Base-by-base conservation (phyloP, 2,797 vertebrate species). In the Hipposideros larvatus region DNA sequence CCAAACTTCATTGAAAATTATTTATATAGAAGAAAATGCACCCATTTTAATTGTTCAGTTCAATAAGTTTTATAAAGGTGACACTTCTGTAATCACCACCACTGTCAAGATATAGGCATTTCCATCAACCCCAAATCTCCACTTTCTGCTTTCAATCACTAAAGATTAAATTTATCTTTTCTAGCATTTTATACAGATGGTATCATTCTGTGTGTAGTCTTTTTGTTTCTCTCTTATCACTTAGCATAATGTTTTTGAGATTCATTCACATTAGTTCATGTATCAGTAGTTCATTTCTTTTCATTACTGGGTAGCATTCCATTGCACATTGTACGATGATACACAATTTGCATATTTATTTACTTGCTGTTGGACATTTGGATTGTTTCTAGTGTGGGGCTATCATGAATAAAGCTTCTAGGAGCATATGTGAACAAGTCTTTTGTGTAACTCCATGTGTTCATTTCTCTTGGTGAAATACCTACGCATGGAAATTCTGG, bases 121-220 rank as follows among this genome's bases (percentile, higher is more conserved):
- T 68, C 65, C 28, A n/a, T 80, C 79, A 63, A 66, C 66, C 46
- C 31, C 15, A 84, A 94, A 85, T 26, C 63, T 82, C 84, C 11
- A 46, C 78, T 77, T 93, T 70, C 22, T 86, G 78, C 41, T 88
- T 91, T 92, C 2, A 6, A 31, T 63, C 37, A 65, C 37, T 88
- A 75, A 78, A 57, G 59, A 51, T 90, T 71, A 53, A 41, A 53
- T 73, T 88, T 55, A 21, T 55, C 57, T 90, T 92, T 90, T 75
- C n/a, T 75, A 65, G 94, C 75, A 68, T 94, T 74, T 84, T 11
- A 11, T 34, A 51, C 65, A 92, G 92, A 71, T 88, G 80, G 92
- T 71, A 22, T 55, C n/a, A 66, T 91, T 89, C 71, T 83, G 41
- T 9, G 55, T 2, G 24, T 11, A 55, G 78, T 46, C n/a, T 46